phyloP scores from a whole-genome alignment of 2,888 invertebrate species.

The Phyto melanocephala region DNA sequence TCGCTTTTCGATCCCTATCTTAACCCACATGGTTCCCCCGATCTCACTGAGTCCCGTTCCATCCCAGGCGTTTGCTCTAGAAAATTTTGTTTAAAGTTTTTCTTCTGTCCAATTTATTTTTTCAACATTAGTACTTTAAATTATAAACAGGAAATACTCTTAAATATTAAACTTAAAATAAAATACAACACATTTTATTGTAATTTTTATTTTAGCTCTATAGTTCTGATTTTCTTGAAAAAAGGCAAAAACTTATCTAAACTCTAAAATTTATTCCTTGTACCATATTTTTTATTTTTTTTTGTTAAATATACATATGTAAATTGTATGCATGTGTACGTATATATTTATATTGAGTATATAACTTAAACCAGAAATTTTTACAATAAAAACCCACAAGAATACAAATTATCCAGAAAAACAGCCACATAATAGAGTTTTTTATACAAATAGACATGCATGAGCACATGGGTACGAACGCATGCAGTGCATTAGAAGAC shows the following conservation, averaged over 20 bases:
- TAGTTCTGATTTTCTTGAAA: background rate
- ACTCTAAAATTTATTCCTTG: constrained; percentile 24
- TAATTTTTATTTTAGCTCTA: background rate
- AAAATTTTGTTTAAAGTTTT: no score
- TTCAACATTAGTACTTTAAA: background rate
- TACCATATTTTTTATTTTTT: background rate
- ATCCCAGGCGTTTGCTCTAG: no score
- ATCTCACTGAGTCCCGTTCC: no score
- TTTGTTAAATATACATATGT: constrained; percentile 8
- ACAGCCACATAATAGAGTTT: constrained; percentile 68
- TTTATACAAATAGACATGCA: constrained; percentile 43
- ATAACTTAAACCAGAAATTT: constrained; percentile 62
- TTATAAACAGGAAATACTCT: constrained; percentile 6
- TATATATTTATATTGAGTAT: constrained; percentile 36
- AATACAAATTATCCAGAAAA: constrained; percentile 73
- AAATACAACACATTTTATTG: constrained; percentile 47
- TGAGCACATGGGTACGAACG: background rate
- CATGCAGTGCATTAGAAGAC: constrained; percentile 19
- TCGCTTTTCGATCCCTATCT: no score
- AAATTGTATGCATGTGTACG: constrained; percentile 27
- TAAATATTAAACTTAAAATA: constrained; percentile 36
- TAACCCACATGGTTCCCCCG: no score
- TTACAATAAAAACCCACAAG: constrained; percentile 74
- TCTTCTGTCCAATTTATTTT: no score
- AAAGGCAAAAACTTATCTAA: constrained; percentile 15